Conservation (phyloP, 2,888 invertebrate genomes). For the Aethes cnicana region DNA sequence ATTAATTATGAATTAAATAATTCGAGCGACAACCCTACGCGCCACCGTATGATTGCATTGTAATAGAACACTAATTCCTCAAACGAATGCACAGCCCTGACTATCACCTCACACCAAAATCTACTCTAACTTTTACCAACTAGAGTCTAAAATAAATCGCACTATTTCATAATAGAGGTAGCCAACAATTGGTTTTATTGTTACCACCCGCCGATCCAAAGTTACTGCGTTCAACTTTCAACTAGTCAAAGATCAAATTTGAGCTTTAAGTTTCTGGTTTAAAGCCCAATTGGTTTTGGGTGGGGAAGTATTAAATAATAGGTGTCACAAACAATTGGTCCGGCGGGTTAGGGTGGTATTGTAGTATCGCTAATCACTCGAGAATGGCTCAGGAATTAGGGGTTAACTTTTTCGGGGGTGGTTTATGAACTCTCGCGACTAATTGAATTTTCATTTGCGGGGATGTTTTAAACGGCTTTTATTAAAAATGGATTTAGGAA, state of each 20-base stretch:
- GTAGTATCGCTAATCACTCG: constrained; percentile 60
- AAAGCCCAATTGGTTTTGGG: constrained; percentile 36
- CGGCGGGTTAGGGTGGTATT: constrained; percentile 51
- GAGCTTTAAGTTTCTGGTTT: constrained; percentile 26
- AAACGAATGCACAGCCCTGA: constrained; percentile 56
- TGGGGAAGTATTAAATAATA: constrained; percentile 49
- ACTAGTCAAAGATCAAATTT: constrained; percentile 31
- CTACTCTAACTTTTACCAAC: constrained; percentile 38
- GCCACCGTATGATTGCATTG: constrained; percentile 59
- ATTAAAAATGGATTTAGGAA: not conserved
- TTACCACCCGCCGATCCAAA: constrained; percentile 76
- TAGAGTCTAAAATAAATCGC: constrained; percentile 46
- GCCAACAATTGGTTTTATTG: constrained; percentile 74
- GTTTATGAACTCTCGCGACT: constrained; percentile 57
- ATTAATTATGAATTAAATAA: constrained; percentile 29
- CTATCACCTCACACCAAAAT: constrained; percentile 34
- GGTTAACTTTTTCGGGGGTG: constrained; percentile 53
- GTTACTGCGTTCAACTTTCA: constrained; percentile 46
- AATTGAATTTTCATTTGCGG: constrained; percentile 26
- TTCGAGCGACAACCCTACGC: constrained; percentile 51
- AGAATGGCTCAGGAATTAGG: constrained; percentile 50
- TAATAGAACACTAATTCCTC: constrained; percentile 71
- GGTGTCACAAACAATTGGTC: constrained; percentile 71
- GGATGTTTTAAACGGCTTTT: constrained; percentile 5
- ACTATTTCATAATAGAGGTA: constrained; percentile 51